Conservation (phyloP, 2,888 invertebrate genomes). For the Euzetes globulus region DNA sequence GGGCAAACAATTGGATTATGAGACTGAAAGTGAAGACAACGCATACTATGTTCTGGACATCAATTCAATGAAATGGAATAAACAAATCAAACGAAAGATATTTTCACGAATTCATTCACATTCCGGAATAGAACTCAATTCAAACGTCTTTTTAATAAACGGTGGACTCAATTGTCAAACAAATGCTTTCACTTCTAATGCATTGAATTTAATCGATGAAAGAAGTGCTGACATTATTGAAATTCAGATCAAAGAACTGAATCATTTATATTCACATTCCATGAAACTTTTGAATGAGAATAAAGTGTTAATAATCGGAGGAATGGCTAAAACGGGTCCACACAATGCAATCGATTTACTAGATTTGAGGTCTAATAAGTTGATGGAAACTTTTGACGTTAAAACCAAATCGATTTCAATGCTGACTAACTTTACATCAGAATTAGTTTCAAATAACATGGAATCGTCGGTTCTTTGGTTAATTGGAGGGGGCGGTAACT, state of each 20-base stretch:
- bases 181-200: not conserved
- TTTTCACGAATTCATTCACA: conserved; percentile 13
- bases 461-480: not conserved
- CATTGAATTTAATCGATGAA: conserved; percentile 18
- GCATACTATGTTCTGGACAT: conserved; percentile 25
- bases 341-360: conserved; percentile 19
- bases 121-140: not conserved
- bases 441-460: not conserved
- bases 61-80: not conserved
- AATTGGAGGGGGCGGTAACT: conserved; percentile 35
- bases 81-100: not conserved
- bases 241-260: not conserved
- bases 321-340: conserved; percentile 5
- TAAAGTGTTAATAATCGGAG: conserved; percentile 29
- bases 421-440: conserved; percentile 22
- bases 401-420: not conserved
- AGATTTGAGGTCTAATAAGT: conserved; percentile 24
- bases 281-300: conserved; percentile 16
- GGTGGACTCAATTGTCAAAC: conserved; percentile 27
- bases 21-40: not conserved
- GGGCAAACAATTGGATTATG: not conserved
- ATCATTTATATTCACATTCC: conserved; percentile 30
- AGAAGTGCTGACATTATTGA: not conserved
- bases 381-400: not conserved
- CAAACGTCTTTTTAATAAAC: conserved; percentile 18